Evolutionary conservation across 2,888 invertebrate species (phyloP).

Genomic region (Trachelus tabidus): DNA sequence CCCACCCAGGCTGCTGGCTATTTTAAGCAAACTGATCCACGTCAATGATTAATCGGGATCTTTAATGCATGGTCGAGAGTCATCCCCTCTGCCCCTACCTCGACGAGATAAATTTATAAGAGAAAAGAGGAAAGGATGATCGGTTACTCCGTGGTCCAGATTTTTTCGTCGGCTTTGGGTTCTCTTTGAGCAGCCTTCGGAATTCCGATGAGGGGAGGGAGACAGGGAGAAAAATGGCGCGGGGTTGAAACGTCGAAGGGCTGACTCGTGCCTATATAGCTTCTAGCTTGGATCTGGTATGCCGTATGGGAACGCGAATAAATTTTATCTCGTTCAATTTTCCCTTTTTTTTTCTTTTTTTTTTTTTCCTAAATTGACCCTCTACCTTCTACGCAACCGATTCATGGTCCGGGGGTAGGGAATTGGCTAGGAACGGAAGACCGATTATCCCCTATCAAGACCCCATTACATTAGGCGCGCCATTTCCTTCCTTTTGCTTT

Average conservation of each 20-base stretch:
- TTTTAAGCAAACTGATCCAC: not conserved
- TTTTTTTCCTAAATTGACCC: not conserved
- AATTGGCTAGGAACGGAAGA: not conserved
- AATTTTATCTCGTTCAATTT: not conserved
- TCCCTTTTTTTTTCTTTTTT: not conserved
- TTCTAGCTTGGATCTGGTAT: not conserved
- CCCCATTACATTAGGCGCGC: not conserved
- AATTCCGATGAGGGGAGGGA: not conserved
- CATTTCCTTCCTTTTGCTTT: not conserved
- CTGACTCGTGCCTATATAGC: not conserved
- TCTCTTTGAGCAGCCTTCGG: not conserved
- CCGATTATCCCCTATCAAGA: not conserved
- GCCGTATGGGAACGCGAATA: not conserved
- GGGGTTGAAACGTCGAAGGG: not conserved
- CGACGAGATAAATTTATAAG: not conserved
- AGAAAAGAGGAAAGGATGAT: not conserved
- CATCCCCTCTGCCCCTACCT: not conserved
- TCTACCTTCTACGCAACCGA: not conserved
- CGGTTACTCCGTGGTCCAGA: not conserved
- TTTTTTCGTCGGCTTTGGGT: not conserved
- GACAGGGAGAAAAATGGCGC: not conserved
- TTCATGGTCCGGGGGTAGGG: not conserved
- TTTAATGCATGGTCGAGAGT: not conserved
- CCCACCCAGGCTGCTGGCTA: not conserved
- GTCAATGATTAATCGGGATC: not conserved